A percentile compares a stretch with the other conserved stretches of the same genome.
Conservation (phyloP, 2,797 vertebrate genomes). For the Anabas testudineus region DNA sequence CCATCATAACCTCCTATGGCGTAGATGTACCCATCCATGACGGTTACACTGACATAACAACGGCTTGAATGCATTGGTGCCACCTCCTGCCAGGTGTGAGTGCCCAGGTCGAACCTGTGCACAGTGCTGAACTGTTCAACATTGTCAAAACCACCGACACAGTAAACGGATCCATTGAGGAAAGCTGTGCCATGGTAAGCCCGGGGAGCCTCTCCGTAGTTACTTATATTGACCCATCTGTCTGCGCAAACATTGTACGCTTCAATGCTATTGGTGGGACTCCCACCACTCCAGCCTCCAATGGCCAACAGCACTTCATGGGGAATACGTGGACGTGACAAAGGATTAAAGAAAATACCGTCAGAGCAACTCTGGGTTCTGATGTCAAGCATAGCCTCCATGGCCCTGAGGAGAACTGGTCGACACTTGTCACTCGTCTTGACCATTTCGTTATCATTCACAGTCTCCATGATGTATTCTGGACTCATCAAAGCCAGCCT, state of each 20-base stretch:
- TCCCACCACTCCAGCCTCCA: conserved; percentile 84
- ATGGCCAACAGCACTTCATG: conserved; percentile 85
- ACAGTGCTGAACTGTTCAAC: conserved; percentile 84
- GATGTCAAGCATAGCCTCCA: conserved; percentile 74
- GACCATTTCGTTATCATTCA: conserved; percentile 47
- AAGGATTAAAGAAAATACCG: conserved; percentile 39
- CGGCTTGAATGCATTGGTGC: conserved; percentile 86
- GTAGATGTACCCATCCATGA: conserved; percentile 85
- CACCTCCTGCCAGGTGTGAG: conserved; percentile 84
- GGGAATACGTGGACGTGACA: conserved; percentile 85
- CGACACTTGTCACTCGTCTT: conserved; percentile 52
- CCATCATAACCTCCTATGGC: conserved; percentile 90
- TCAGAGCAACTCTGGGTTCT: conserved; percentile 18
- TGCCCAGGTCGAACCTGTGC: conserved; percentile 81
- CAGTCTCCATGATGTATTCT: conserved; percentile 39
- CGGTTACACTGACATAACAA: conserved; percentile 86
- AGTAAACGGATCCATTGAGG: conserved; percentile 72
- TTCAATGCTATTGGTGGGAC: conserved; percentile 85
- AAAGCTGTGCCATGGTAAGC: conserved; percentile 86
- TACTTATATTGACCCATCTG: conserved; percentile 82
- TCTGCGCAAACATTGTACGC: conserved; percentile 81
- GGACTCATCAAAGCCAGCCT: conserved; percentile 53
- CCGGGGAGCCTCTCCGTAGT: conserved; percentile 75
- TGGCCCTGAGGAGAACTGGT: conserved; percentile 75
- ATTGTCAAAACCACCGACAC: conserved; percentile 83